These are phyloP conservation scores for Emmelina monodactyla DNA, from an alignment of 2,888 invertebrate genomes.

Conservation along the genomic window DNA sequence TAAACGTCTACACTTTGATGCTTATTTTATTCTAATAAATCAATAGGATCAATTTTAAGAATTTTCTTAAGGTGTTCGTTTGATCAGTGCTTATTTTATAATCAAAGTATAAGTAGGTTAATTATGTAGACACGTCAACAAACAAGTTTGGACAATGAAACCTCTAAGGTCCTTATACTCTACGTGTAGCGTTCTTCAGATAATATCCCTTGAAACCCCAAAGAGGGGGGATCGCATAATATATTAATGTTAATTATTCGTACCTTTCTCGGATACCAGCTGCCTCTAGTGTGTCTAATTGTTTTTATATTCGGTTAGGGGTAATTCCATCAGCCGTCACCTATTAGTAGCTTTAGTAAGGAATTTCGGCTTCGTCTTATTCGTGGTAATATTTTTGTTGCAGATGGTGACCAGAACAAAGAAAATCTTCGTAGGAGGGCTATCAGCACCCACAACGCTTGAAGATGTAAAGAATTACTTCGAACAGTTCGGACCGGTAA, in stretches of 20 bases:
- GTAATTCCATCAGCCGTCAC: too few species aligned
- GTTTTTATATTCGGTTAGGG: conserved; percentile 37
- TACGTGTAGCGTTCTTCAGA: conserved; percentile 29
- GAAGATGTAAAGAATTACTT: conserved; percentile 99
- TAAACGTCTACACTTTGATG: conserved; percentile 34
- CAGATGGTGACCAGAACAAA: conserved; percentile 99
- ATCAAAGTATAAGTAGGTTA: too few species aligned
- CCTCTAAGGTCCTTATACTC: conserved; percentile 24
- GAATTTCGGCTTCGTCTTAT: too few species aligned
- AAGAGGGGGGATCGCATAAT: conserved; percentile 42
- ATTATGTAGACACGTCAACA: conserved; percentile 15
- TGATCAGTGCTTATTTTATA: background rate
- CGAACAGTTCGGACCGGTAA: conserved; percentile 99
- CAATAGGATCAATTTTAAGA: too few species aligned
- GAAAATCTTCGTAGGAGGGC: conserved; percentile 99
- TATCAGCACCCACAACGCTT: conserved; percentile 98
- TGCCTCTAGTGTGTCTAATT: conserved; percentile 27
- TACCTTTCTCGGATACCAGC: conserved; percentile 19
- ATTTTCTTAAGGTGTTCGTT: conserved; percentile 20
- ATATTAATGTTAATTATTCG: conserved; percentile 49
- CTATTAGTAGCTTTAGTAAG: conserved; percentile 15
- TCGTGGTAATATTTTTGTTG: conserved; percentile 35
- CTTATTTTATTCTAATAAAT: too few species aligned
- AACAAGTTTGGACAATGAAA: conserved; percentile 17
- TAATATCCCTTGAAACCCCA: conserved; percentile 30